phyloP scores from a whole-genome alignment of 2,888 invertebrate genomes.

The Oeneis ivallda region DNA sequence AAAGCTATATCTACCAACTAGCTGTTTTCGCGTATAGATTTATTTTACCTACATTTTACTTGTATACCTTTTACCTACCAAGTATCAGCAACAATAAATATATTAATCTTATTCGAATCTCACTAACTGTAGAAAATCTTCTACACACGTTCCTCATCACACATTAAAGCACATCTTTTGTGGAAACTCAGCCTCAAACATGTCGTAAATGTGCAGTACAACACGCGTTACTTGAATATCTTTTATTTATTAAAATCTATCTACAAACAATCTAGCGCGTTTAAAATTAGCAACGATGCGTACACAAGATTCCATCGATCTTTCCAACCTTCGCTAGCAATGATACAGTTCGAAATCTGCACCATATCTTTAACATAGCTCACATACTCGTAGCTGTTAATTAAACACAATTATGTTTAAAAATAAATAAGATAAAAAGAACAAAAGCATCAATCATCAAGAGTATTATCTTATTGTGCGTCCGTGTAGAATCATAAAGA shows the following conservation, averaged over 20 bases:
- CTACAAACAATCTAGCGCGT: neutral
- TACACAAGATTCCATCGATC: slow-evolving; percentile 1
- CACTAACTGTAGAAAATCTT: too few relatives aligned
- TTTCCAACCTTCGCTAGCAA: neutral
- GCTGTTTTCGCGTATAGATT: neutral
- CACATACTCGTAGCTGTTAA: too few relatives aligned
- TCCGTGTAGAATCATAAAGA: slow-evolving; percentile 22
- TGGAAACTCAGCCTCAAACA: too few relatives aligned
- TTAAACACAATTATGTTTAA: slow-evolving; percentile 4
- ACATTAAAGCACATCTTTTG: too few relatives aligned
- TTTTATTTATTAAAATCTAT: neutral
- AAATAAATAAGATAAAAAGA: slow-evolving; percentile 6
- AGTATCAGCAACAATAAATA: too few relatives aligned
- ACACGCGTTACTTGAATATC: neutral
- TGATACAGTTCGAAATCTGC: neutral
- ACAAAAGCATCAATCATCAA: slow-evolving; percentile 17
- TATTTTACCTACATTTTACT: neutral
- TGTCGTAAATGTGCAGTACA: too few relatives aligned
- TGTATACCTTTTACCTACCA: neutral
- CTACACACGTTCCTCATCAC: too few relatives aligned
- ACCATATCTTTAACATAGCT: slow-evolving; percentile 8
- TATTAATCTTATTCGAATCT: too few relatives aligned
- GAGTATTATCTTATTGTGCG: slow-evolving; percentile 27
- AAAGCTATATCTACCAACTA: neutral
- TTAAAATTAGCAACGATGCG: slow-evolving; percentile 1